Evolutionary conservation across 2,888 invertebrate species (phyloP), one percentile per base, ranked within the genome.

Genomic region (Cordilura impudica): DNA sequence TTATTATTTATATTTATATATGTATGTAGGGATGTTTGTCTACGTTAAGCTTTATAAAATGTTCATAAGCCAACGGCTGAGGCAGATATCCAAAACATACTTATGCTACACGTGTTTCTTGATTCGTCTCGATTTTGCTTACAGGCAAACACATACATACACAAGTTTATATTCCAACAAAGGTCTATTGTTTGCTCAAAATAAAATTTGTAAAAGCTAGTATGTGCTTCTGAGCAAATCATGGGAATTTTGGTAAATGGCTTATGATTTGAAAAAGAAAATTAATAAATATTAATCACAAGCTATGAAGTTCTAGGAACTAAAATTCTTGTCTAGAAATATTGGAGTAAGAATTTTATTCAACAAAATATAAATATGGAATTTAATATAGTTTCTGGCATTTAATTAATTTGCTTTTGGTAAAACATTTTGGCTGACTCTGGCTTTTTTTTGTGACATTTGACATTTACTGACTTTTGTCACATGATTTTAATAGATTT

Each of bases 401-500:
- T 26, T 26, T 26, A 26, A 2, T 12, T 12, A 12, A 2, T 35
- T 12, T n/a, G n/a, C 35, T 39, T 39, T n/a, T 51, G 69, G 69
- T 61, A n/a, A n/a, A n/a, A n/a, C 56, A 58, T 58, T 29, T 19
- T 49, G 12, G 4, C 10, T 51, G 63, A 35, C 19, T 51, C 4
- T 66, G 65, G 61, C 78, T 61, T 29, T 74, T 56, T 56, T 65
- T 26, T 56, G 45, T 35, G 26, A 39, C 51, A 67, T 66, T 71
- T 75, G 66, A 75, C 61, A 79, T 71, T 75, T 63, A 51, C 61
- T 79, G 71, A 67, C 75, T 71, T 71, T 71, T 71, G 66, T 74
- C 78, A 74, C 74, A 56, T 71, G 70, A 67, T 75, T 79, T 79
- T 75, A 74, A 79, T 79, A 71, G 66, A 75, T 47, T 78, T 73